Base-by-base conservation (phyloP, 2,113 vertebrate genomes). In the Lophura nycthemera region DNA sequence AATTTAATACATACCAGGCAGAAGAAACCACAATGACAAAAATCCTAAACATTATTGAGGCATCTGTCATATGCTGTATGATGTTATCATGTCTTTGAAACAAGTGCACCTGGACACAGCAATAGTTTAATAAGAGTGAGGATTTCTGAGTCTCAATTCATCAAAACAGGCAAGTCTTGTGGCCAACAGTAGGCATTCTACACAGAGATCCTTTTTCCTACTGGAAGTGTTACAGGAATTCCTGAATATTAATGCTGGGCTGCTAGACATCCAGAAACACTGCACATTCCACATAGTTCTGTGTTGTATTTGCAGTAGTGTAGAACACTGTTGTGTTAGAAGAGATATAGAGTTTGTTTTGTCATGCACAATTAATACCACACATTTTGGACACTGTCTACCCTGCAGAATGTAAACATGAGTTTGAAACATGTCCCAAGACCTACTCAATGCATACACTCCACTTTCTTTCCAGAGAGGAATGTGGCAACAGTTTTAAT, bases 361-460 rank as follows among this genome's bases (percentile, higher is more conserved):
- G 19, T 50, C 45, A 21, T 4, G 14, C 10, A 11, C 16, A 74
- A 59, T 63, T 57, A 88, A 22, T 19, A 73, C 13, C 83, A 80
- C 0, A 16, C 34, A 36, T 54, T 74, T 54, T 48, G 70, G 64
- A 78, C 27, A n/a, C 25, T 13, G 15, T 21, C 22, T 38, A 19
- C 13, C 67, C 57, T 82, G 70, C 38, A 75, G 50, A 86, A 81
- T 8, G 40, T 32, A 67, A 88, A 61, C 25, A 73, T 81, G 24
- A 34, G 52, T 25, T 18, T 56, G 13, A 6, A 52, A n/a, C 38
- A 38, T 1, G 27, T 36, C 43, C 21, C 34, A 64, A 52, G 63
- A 34, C 22, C 47, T 50, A 67, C 8, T 15, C 18, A 86, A 84
- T 1, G 10, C n/a, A 61, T 4, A 13, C 0, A 0, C 17, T 43